Base-by-base conservation (phyloP, 2,888 invertebrate species). In the Apotomis betuletana region DNA sequence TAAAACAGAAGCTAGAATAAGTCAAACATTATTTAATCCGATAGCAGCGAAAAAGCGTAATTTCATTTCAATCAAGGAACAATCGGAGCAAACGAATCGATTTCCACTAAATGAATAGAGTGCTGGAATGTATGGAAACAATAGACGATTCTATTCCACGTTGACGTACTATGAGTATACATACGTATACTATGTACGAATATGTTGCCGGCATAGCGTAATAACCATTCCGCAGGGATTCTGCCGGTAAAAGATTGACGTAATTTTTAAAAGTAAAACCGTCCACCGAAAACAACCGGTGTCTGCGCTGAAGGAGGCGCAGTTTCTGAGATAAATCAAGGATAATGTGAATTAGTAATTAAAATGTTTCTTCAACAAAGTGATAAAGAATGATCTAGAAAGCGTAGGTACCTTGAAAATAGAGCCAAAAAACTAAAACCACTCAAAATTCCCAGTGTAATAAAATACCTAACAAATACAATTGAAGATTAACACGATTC, bases 201-300 rank as follows among this genome's bases (percentile, higher is more conserved):
- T 46, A 41, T 49, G 44, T 13, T 46, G 49, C 70, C 71, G 55
- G 74, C 74, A 73, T 67, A 73, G 63, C 51, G 74, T 78, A 79
- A 78, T 78, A 78, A 77, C 76, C 75, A 79, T 77, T 78, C 76
- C 74, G 75, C 75, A 38, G 76, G 75, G 78, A 80, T 79, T 78
- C 74, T 63, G 64, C 76, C 74, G 64, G 58, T 59, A 67, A 62
- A 76, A 73, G 70, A 75, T 75, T 73, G 68, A 65, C 69, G 71
- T 74, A 67, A 75, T 74, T 75, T 76, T 70, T 74, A 75, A 76
- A 75, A 74, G 72, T 4, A 71, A 75, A 74, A 67, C 55, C 61
- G 68, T 9, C 54, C 63, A 51, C 58, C 67, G 75, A 71, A 74
- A 74, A 73, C 57, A 67, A 70, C 60, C 69, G 69, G 67, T 69